Base-by-base conservation (phyloP, 2,888 invertebrate species). In the Athalia rosae region DNA sequence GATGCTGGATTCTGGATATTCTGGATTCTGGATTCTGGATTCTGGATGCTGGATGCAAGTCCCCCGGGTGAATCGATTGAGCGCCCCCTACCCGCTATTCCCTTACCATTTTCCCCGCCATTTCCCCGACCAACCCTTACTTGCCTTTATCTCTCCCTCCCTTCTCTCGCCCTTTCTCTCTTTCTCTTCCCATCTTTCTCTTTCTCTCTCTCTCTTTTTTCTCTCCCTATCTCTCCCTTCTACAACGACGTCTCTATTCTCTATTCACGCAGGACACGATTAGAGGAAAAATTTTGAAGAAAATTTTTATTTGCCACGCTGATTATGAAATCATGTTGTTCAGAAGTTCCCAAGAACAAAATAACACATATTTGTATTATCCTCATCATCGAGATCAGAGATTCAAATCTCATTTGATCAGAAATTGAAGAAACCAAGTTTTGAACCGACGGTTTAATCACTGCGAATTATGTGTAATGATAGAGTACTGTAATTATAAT, bases 21-120 rank as follows among this genome's bases (percentile, higher is more conserved):
- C 61, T 67, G 83, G 79, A 84, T 82, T 83, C 81, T 82, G 82
- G 82, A 84, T 84, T 84, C 85, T 61, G 73, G 69, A 73, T 74
- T 47, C 41, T 74, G 83, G 79, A 84, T 82, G 84, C 82, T 83
- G 82, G 82, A 84, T 84, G 85, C 85, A 84, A 84, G 83, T 85
- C 86, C 85, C 87, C 86, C 85, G 87, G 87, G 85, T 85, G 86
- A 87, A 87, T 87, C 87, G 87, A 87, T 87, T 86, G 84, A 87
- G 86, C 87, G 80, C 82, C 84, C 83, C 82, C 80, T 78, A 80
- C 71, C 67, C 6, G 28, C 71, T 67, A 50, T 11, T n/a, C 71
- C 69, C 43, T 48, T n/a, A 5, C 73, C 61, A 4, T 15, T 15
- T 13, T 28, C 61, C 45, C 61, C 28, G 59, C 61, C 48, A 9